Conservation (phyloP, 2,797 vertebrate genomes). For the Sus cebifrons region DNA sequence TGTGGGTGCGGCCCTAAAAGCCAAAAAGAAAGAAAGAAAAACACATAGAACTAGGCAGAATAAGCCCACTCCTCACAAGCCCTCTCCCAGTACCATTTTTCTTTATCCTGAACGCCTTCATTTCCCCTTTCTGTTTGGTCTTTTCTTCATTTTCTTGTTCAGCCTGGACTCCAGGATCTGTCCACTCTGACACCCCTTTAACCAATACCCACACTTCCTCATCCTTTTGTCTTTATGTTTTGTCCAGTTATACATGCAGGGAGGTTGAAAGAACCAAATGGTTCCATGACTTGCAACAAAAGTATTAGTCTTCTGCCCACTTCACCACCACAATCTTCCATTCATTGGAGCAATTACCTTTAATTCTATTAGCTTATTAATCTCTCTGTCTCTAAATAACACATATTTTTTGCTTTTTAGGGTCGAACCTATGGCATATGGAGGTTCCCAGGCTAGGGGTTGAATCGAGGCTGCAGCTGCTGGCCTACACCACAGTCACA, state of each 20-base stretch:
- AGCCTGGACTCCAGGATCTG: neutral
- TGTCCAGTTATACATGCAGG: neutral
- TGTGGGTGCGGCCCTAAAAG: too few species aligned
- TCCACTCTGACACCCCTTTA: neutral
- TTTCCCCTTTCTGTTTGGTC: neutral
- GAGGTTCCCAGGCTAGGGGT: too few species aligned
- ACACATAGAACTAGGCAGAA: neutral
- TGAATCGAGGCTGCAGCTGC: too few species aligned
- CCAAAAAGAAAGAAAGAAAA: too few species aligned
- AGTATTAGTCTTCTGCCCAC: neutral
- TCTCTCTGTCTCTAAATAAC: neutral
- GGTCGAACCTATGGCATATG: too few species aligned
- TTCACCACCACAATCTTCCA: neutral
- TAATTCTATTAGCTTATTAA: neutral
- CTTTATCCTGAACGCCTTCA: neutral
- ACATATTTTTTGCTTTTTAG: neutral
- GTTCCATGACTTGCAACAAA: neutral
- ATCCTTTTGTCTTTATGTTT: neutral
- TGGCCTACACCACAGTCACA: too few species aligned
- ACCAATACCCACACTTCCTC: too few species aligned
- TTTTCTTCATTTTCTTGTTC: neutral
- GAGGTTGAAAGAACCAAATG: neutral
- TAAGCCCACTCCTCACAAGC: neutral
- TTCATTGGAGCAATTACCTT: neutral
- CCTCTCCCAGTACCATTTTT: neutral